phyloP scores from a whole-genome alignment of 2,113 vertebrate species.

The Gymnogyps californianus region DNA sequence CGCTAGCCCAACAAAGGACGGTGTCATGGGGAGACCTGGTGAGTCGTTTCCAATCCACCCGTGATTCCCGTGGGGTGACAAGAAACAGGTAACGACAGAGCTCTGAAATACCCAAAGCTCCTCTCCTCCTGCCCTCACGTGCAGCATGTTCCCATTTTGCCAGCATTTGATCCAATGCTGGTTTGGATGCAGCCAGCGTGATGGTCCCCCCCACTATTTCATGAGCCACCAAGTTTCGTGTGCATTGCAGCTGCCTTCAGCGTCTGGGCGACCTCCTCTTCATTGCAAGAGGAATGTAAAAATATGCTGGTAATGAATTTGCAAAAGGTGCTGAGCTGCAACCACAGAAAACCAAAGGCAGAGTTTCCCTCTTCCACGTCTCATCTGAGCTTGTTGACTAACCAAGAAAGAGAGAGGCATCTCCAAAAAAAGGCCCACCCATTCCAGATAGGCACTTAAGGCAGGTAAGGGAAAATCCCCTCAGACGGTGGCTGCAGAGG shows the following conservation, averaged over 20 bases:
- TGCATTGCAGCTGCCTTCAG: neutral
- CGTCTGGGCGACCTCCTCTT: neutral
- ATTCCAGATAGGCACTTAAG: neutral
- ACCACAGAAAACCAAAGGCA: neutral
- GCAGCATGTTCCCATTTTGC: neutral
- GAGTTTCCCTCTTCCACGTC: neutral
- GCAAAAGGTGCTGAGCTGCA: neutral
- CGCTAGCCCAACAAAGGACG: neutral
- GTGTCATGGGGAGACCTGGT: neutral
- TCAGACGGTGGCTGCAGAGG: neutral
- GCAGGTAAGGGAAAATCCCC: neutral
- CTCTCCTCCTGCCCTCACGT: neutral
- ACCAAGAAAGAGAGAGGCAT: neutral
- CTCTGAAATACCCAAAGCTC: neutral
- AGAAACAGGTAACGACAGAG: neutral
- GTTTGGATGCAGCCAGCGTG: neutral
- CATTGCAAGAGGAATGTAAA: neutral
- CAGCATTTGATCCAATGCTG: neutral
- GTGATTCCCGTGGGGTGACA: fast-evolving
- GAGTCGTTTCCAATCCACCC: neutral
- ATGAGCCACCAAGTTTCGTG: neutral
- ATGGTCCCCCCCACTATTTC: neutral
- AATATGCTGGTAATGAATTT: neutral
- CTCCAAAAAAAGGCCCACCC: neutral
- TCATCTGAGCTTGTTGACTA: neutral